These are phyloP conservation scores for Pasiphila rectangulata DNA, from an alignment of 2,888 invertebrate species.

Conservation along the genomic window DNA sequence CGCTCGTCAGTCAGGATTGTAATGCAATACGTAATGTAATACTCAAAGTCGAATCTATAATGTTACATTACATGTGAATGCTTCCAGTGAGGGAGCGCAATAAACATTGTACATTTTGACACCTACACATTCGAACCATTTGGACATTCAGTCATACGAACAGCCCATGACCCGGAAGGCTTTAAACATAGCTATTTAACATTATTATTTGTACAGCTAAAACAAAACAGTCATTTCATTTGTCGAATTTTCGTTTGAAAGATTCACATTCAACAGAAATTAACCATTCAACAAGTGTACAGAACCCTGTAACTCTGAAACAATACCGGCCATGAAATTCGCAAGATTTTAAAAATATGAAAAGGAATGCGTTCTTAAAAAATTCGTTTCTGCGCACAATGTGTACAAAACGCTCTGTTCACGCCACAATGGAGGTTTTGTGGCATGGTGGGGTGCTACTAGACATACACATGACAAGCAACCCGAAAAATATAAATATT, in stretches of 20 bases:
- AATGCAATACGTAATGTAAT: too few species aligned
- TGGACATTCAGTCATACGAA: too few species aligned
- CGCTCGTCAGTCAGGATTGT: too few species aligned
- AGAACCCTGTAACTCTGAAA: constrained; percentile 36
- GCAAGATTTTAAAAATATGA: constrained; percentile 39
- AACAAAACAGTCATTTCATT: too few species aligned
- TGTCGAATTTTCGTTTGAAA: background rate
- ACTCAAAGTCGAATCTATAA: too few species aligned
- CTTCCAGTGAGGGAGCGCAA: too few species aligned
- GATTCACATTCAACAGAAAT: constrained; percentile 39
- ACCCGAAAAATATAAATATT: background rate
- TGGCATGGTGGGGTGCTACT: constrained; percentile 26
- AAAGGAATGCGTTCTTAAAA: constrained; percentile 71
- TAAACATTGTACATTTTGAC: too few species aligned
- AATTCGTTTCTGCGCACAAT: constrained; percentile 69
- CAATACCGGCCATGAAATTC: constrained; percentile 32
- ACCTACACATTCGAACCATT: too few species aligned
- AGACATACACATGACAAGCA: background rate
- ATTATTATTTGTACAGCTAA: too few species aligned
- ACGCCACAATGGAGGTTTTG: constrained; percentile 67
- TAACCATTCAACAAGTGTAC: constrained; percentile 70
- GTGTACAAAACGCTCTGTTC: constrained; percentile 71
- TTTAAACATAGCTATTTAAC: too few species aligned
- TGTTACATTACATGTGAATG: too few species aligned
- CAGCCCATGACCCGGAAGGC: too few species aligned